Base-by-base conservation (phyloP, 1,140 invertebrate genomes). In the Zaprionus vittiger region DNA sequence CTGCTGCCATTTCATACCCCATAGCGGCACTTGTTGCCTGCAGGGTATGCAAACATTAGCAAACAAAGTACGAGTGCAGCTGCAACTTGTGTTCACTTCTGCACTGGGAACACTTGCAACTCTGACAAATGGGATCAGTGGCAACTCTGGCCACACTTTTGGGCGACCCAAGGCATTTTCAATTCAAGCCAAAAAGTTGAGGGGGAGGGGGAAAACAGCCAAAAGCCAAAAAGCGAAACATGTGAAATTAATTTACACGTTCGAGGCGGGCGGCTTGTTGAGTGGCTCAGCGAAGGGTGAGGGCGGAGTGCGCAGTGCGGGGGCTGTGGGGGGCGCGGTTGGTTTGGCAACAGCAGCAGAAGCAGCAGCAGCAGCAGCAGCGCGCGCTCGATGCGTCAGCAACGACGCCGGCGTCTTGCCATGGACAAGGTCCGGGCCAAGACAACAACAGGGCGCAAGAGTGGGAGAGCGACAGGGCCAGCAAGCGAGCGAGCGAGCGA, bases 201-300 rank as follows among this genome's bases (percentile, higher is more conserved):
- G 2, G n/a, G 2, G 41, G n/a, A 4, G 5, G 38, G 38, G 14
- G 38, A 7, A n/a, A 12, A 12, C 4, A 24, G 49, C 49, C 49
- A 54, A 73, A 73, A 65, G 41, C 44, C 73, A 34, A 34, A 34
- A 60, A 44, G 28, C 69, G 15, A 86, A 85, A 81, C 84, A 90
- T 89, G 84, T 90, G 81, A 89, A 90, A 89, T 90, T 81, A 90
- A 85, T 89, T 90, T 90, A 80, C 85, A 90, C 79, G 79, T 90
- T 90, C n/a, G 24, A 14, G 71, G 52, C 34, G 65, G 41, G 62
- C 62, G 64, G 41, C 26, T 26, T 12, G 41, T 38, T 38, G n/a
- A 17, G 20, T 41, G 49, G 15, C 20, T 3, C 9, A 41, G 31
- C 49, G 7, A 14, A 20, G 34, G 55, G 22, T 15, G 12, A 31